Evolutionary conservation across 2,888 invertebrate genomes (phyloP), one percentile per base, ranked within the genome.

Genomic region (Brassicogethes aeneus): DNA sequence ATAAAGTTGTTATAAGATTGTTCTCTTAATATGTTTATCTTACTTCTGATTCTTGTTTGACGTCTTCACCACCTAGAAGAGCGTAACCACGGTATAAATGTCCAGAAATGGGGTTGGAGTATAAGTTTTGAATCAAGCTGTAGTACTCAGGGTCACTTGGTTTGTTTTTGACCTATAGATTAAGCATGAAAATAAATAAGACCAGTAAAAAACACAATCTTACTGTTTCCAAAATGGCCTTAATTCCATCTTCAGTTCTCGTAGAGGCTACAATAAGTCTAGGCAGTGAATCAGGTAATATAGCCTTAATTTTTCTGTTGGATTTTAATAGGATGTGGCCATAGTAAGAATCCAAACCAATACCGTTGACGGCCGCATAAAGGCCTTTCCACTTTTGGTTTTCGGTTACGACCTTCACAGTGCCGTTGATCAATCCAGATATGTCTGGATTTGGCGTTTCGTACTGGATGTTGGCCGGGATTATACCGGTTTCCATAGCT

Each of bases 301-400:
- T 62, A 2, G 73, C 69, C 59, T 80, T 82, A 7, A 73, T 76
- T 57, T 80, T 80, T 1, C 79, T 76, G 65, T 86, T 82, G 13
- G 88, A 82, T 62, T 84, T 82, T n/a, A 94, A 72, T 51, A 95
- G 73, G 1, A 90, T 70, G 70, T 94, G 94, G 3, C 88, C 92
- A 68, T 93, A 94, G 37, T 92, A 89, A 40, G 97, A 96, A 48
- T 95, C 93, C 68, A 97, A 89, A n/a, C 97, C 97, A 66, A 99
- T 93, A 10, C 93, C 93, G 72, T 97, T 97, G 29, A 99, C 71
- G 14, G 88, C 95, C 39, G 89, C 85, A 47, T 89, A 76, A 13
- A 90, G 91, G 32, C 93, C 92, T 34, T 82, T 77, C 85, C 90
- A 95, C 36, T 81, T 41, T 41, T 75, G 82, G 59, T 85, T 82